These are phyloP conservation scores for Cartodere bifasciata DNA, from an alignment of 2,888 invertebrate species.

Conservation along the genomic window DNA sequence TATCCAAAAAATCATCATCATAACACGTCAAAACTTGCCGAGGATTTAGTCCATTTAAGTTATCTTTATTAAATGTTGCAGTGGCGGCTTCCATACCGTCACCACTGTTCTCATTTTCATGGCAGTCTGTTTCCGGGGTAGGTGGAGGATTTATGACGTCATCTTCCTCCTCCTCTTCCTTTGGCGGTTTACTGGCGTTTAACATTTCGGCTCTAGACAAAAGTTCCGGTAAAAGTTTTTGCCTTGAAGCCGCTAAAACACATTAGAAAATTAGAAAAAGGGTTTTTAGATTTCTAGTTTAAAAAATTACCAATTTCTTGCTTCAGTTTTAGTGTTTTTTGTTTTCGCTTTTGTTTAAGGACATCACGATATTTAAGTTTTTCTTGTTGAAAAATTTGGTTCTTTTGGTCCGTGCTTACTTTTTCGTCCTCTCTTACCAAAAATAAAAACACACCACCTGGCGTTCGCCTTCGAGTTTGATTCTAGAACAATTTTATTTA, in stretches of 20 bases:
- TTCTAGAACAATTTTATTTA: conserved; percentile 41
- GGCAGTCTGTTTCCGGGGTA: conserved; percentile 63
- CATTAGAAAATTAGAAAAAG: conserved; percentile 7
- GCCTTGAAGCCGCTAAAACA: conserved; percentile 18
- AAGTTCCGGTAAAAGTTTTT: conserved; percentile 47
- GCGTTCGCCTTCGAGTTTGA: conserved; percentile 66
- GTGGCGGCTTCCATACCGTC: conserved; percentile 33
- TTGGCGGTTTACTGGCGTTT: conserved; percentile 30
- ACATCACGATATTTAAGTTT: conserved; percentile 42
- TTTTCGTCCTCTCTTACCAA: conserved; percentile 61
- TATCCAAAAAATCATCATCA: conserved; percentile 55
- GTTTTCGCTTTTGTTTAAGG: conserved; percentile 42
- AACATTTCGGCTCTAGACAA: conserved; percentile 45
- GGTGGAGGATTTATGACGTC: conserved; percentile 65
- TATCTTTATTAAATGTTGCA: no score
- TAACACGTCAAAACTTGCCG: conserved; percentile 31
- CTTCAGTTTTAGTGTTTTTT: conserved; percentile 54
- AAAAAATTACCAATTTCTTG: conserved; percentile 30
- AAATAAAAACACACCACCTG: conserved; percentile 76
- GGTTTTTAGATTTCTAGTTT: not conserved
- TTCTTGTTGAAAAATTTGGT: conserved; percentile 56
- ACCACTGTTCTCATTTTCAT: conserved; percentile 48
- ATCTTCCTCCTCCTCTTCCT: conserved; percentile 34
- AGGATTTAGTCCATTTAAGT: not conserved
- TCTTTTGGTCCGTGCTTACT: conserved; percentile 51